Conservation (phyloP, 30 jellyfish, hydroid and myxozoan species). For the Turritopsis rubra region DNA sequence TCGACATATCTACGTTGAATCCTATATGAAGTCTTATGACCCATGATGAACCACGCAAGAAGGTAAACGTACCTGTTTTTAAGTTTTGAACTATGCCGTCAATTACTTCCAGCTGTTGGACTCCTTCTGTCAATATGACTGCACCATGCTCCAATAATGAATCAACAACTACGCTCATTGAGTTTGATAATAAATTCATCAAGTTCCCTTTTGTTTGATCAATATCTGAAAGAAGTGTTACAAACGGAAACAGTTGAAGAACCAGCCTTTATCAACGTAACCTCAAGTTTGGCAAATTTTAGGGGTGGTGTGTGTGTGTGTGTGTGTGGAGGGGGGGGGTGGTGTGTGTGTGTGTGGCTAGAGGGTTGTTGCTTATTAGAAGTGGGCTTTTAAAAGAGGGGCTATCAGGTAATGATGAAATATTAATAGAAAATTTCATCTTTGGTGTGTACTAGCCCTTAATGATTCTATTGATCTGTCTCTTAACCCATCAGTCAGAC, state of each 20-base stretch:
- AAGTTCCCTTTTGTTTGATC: constrained; percentile 19
- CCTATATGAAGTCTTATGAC: not conserved
- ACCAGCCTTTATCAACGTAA: too few relatives aligned
- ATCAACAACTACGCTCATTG: constrained; percentile 1
- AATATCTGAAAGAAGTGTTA: constrained; percentile 1
- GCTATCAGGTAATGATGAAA: too few relatives aligned
- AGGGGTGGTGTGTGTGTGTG: not conserved
- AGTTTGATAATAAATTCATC: not conserved
- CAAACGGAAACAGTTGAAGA: too few relatives aligned
- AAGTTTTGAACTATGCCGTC: constrained; percentile 14
- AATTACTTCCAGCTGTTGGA: constrained; percentile 9
- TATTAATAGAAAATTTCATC: too few relatives aligned
- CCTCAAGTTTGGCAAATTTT: too few relatives aligned
- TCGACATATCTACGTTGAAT: not conserved
- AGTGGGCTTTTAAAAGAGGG: too few relatives aligned
- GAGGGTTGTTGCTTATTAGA: too few relatives aligned
- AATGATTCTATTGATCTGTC: too few relatives aligned
- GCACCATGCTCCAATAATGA: not conserved
- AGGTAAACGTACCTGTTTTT: not conserved
- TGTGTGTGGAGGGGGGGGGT: not conserved
- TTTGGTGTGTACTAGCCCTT: too few relatives aligned
- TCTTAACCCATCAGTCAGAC: too few relatives aligned
- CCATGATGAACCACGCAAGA: not conserved
- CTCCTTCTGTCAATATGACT: constrained; percentile 21
- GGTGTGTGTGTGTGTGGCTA: constrained; percentile 13